Percentiles rank a stretch among this genome's conserved stretches.
Conservation (phyloP, 1,140 invertebrate genomes). For the Chironomus tepperi region DNA sequence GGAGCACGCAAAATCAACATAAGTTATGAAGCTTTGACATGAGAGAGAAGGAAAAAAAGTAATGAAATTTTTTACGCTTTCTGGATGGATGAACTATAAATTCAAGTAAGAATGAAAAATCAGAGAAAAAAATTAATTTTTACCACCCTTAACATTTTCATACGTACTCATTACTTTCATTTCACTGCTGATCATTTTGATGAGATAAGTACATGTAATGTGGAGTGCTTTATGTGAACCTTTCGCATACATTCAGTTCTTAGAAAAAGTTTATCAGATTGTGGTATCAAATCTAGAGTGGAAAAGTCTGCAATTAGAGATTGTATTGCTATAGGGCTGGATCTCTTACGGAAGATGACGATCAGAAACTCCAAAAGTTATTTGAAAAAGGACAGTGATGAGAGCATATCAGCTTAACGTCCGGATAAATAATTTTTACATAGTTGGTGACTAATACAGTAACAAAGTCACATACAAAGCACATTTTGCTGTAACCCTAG, state of each 20-base stretch:
- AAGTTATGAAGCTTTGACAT: constrained; percentile 13
- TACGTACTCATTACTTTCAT: neutral
- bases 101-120: neutral
- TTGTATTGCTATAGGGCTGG: no score
- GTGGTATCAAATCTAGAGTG: no score
- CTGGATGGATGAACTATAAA: neutral
- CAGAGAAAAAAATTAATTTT: neutral
- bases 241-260: neutral
- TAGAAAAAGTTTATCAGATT: no score
- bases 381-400: no score
- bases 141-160: neutral
- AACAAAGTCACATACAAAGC: no score
- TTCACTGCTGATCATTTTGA: neutral
- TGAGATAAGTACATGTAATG: neutral
- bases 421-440: no score
- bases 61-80: neutral
- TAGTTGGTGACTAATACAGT: no score
- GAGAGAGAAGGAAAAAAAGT: neutral
- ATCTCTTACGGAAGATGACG: no score
- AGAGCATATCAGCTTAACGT: no score
- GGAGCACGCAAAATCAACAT: neutral
- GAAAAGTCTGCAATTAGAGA: no score
- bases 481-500: no score
- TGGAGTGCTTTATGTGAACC: neutral
- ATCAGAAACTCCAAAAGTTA: no score